Evolutionary conservation across 2,888 invertebrate genomes (phyloP).

Genomic region (Brachyopa scutellaris): DNA sequence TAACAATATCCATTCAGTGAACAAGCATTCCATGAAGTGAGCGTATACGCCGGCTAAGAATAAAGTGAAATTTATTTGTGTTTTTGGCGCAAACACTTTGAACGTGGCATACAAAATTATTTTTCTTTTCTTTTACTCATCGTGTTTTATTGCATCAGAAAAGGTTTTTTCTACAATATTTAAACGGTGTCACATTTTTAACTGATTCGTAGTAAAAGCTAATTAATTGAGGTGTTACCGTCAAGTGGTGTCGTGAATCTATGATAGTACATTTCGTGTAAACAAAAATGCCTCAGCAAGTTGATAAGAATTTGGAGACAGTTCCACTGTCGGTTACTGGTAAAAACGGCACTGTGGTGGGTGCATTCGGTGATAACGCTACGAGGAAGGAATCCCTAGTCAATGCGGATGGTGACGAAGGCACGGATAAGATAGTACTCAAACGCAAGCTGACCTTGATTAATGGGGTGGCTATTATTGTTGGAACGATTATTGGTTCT

Average conservation of each 20-base stretch:
- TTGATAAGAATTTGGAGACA: slow-evolving; percentile 44
- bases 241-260: not conserved
- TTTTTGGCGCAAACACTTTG: slow-evolving; percentile 31
- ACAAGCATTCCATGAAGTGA: no score
- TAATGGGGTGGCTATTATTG: slow-evolving; percentile 93
- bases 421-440: slow-evolving; percentile 85
- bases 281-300: slow-evolving; percentile 40
- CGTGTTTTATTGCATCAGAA: slow-evolving; percentile 54
- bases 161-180: no score
- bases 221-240: not conserved
- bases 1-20: not conserved
- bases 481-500: slow-evolving; percentile 94
- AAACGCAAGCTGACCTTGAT: slow-evolving; percentile 92
- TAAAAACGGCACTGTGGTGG: slow-evolving; percentile 38
- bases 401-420: slow-evolving; percentile 48
- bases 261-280: slow-evolving; percentile 4
- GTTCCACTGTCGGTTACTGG: slow-evolving; percentile 48
- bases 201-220: not conserved
- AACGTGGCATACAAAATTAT: slow-evolving; percentile 30
- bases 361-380: slow-evolving; percentile 12
- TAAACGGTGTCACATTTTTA: no score
- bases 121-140: slow-evolving; percentile 6
- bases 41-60: no score
- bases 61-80: no score
- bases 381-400: slow-evolving; percentile 31